Evolutionary conservation across 2,888 invertebrate species (phyloP).

Genomic region (Ennomos fuscantarius): DNA sequence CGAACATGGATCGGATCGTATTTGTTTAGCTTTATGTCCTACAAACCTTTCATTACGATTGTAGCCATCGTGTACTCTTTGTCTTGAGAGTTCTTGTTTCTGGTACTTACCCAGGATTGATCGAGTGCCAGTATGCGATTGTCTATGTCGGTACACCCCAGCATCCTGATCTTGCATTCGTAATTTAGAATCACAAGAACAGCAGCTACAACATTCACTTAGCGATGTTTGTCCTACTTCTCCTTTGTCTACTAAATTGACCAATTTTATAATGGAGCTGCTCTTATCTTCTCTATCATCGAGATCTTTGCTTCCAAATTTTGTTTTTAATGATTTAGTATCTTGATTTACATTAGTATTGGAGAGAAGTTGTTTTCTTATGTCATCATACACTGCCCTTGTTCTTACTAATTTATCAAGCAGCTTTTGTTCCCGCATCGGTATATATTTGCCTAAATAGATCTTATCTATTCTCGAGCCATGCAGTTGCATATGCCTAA

Average conservation of each 20-base stretch:
- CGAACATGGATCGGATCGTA: constrained; percentile 2
- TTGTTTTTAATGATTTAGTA: background rate
- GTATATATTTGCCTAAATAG: constrained; percentile 56
- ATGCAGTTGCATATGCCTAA: constrained; percentile 44
- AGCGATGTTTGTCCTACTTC: background rate
- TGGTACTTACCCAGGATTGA: background rate
- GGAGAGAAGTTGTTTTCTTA: constrained; percentile 37
- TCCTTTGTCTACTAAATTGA: constrained; percentile 5
- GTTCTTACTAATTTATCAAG: constrained; percentile 60
- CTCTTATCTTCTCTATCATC: constrained; percentile 28
- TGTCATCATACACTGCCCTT: constrained; percentile 62
- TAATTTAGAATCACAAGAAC: background rate
- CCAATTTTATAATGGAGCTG: constrained; percentile 1
- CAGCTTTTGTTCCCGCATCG: constrained; percentile 58
- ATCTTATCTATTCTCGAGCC: constrained; percentile 57
- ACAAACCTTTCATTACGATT: background rate
- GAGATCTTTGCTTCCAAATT: background rate
- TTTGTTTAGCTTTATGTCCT: background rate
- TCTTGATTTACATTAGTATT: background rate
- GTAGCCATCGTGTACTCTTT: background rate
- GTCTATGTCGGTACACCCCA: background rate
- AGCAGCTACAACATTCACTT: constrained; percentile 10
- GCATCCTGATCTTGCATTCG: background rate
- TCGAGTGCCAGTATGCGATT: background rate
- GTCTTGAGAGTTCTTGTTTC: background rate